Base-by-base conservation (phyloP, 2,888 invertebrate genomes). In the Melanophora roralis region DNA sequence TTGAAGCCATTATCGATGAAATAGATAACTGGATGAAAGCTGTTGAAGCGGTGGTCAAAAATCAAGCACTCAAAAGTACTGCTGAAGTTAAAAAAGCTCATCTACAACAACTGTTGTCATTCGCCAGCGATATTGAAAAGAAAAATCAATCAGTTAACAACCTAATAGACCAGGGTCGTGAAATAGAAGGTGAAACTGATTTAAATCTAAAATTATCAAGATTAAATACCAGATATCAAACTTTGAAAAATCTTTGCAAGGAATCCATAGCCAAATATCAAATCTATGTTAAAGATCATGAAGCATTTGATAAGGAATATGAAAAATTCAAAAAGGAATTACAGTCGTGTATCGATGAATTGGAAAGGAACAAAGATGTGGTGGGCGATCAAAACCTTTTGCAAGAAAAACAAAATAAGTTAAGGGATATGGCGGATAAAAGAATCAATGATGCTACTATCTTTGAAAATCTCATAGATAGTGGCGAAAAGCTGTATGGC, bases 401-500 rank as follows among this genome's bases (percentile, higher is more conserved):
- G 40, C 94, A 97, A 92, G 95, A 95, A 76, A 93, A 95, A 81
- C 95, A 96, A 87, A 94, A 94, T 82, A 94, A 94, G 84, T 93
- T 97, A 27, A 94, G 95, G 65, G 94, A 95, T 84, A 91, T 98
- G 72, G 93, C 94, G 12, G 97, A 97, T 84, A 92, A 93, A 6
- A 93, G 95, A 82, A 95, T 95, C 21, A 94, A 94, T 83, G 95
- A 96, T 87, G 94, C 94, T 43, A 93, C 94, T 0, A 92, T 92
- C 40, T 96, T 98, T 87, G 97, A 97, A 88, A 93, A 94, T 53
- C 92, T 97, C 5, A 92, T 97, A 11, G 97, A 97, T 85, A 92
- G 95, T 36, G 98, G 98, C 1, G 98, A 98, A 90, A 96, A 96
- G 88, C 90, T 98, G 0, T 98, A 98, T 86, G 93, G 95, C 0